These are phyloP conservation scores for Vanessa tameamea DNA, from an alignment of 1,140 invertebrate species.

Conservation along the genomic window DNA sequence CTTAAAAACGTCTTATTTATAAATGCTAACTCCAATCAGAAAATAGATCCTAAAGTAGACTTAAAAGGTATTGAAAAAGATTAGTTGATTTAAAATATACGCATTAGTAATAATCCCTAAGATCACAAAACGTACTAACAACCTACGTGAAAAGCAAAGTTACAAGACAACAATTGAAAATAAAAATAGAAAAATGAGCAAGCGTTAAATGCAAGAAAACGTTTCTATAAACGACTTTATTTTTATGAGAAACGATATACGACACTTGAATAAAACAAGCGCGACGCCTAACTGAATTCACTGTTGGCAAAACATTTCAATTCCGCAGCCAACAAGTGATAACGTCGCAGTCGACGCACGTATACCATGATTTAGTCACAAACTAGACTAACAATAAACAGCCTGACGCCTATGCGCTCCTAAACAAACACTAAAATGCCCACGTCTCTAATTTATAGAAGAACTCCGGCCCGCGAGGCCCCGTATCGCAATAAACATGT, in stretches of 20 bases:
- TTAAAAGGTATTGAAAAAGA: no score
- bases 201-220: conserved; percentile 10
- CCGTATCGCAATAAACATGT: conserved; percentile 78
- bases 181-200: conserved; percentile 12
- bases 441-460: conserved; percentile 69
- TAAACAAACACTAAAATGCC: conserved; percentile 68
- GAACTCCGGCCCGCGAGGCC: conserved; percentile 47
- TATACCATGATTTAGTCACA: conserved; percentile 48
- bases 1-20: no score
- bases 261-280: conserved; percentile 23
- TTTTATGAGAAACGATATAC: conserved; percentile 20
- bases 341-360: conserved; percentile 41
- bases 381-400: conserved; percentile 43
- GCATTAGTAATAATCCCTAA: conserved; percentile 1
- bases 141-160: background rate
- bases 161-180: conserved; percentile 2
- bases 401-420: conserved; percentile 44
- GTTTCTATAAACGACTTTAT: conserved; percentile 8
- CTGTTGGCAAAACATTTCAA: conserved; percentile 40
- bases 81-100: background rate
- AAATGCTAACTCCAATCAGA: no score
- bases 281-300: conserved; percentile 29
- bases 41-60: no score
- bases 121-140: background rate
- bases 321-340: conserved; percentile 44